Evolutionary conservation across 2,888 invertebrate genomes (phyloP).

Genomic region (Diaprepes abbreviatus): DNA sequence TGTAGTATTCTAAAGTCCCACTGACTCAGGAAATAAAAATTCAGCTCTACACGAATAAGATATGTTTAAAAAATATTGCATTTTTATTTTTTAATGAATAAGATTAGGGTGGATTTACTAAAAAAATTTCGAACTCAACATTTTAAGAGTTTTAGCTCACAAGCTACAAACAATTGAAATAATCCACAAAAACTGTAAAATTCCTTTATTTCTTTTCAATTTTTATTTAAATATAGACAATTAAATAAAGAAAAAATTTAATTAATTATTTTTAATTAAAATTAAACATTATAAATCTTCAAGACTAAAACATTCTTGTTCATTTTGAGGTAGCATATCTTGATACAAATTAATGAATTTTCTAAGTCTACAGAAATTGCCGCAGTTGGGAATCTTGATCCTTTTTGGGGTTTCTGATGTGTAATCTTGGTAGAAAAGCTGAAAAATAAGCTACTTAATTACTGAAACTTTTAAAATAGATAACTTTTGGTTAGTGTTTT

Average conservation of each 20-base stretch:
- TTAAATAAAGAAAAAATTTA: not conserved
- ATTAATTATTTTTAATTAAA: not conserved
- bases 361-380: slow-evolving; percentile 49
- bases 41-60: no score
- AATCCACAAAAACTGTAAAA: not conserved
- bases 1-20: no score
- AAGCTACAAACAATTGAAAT: not conserved
- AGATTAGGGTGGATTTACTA: no score
- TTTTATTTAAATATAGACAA: no score
- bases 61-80: no score
- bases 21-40: no score
- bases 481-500: not conserved
- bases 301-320: slow-evolving; percentile 52
- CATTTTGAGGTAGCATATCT: slow-evolving; percentile 49
- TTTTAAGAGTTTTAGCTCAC: no score
- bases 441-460: slow-evolving; percentile 41
- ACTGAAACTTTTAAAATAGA: not conserved
- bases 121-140: no score
- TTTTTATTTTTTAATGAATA: no score
- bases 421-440: slow-evolving; percentile 59
- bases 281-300: slow-evolving; percentile 1
- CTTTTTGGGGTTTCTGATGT: slow-evolving; percentile 46
- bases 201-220: no score
- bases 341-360: slow-evolving; percentile 47
- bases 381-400: slow-evolving; percentile 48